phyloP scores from a whole-genome alignment of 2,113 vertebrate species.

The Aramus guarauna region DNA sequence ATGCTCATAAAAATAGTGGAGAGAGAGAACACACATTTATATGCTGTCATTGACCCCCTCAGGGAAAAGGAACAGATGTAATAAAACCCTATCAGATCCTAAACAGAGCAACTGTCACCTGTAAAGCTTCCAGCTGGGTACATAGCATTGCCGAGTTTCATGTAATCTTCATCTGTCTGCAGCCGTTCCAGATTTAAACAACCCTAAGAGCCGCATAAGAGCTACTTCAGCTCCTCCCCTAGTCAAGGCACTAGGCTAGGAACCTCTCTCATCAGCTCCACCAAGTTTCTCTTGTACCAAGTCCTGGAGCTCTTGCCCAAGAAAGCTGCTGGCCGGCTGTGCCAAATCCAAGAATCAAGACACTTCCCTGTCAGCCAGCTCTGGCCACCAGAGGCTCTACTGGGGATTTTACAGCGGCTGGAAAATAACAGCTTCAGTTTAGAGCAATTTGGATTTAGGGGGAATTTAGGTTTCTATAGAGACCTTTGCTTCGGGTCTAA shows the following conservation, averaged over 20 bases:
- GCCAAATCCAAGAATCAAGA: neutral
- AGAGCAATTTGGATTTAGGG: neutral
- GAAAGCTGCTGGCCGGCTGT: neutral
- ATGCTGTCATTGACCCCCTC: neutral
- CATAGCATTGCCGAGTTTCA: neutral
- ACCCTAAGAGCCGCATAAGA: neutral
- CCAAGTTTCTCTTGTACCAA: fast-evolving
- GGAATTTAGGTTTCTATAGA: neutral
- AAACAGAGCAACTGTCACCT: neutral
- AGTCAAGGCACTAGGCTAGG: neutral
- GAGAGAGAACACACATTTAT: neutral
- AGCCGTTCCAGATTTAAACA: neutral
- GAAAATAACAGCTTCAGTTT: neutral
- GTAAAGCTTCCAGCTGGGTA: neutral
- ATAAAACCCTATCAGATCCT: neutral
- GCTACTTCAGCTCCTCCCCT: neutral
- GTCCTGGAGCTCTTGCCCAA: neutral
- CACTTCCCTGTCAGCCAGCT: neutral
- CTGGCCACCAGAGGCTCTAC: neutral
- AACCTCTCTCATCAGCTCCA: neutral
- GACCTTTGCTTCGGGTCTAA: neutral
- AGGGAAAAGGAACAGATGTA: neutral
- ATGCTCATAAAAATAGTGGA: neutral
- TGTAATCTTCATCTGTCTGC: neutral
- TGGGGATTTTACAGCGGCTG: neutral